phyloP scores from a whole-genome alignment of 2,113 vertebrate species.

The Aphyosemion australe region DNA sequence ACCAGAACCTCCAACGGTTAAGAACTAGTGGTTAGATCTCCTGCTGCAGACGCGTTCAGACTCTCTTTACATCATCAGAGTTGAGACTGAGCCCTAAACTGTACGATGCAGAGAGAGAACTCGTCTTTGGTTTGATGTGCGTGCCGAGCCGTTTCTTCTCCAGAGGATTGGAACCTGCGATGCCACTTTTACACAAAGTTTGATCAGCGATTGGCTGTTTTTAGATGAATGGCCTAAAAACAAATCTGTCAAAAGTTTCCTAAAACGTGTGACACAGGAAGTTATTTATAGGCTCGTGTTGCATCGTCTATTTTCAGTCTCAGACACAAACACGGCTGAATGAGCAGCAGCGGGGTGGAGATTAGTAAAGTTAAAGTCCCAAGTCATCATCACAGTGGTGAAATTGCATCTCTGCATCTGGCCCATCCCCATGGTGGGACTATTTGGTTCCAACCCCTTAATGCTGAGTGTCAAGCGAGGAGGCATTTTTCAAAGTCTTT shows the following conservation, averaged over 20 bases:
- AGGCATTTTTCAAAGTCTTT: too few relatives aligned
- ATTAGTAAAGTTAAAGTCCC: conserved; percentile 41
- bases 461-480: too few relatives aligned
- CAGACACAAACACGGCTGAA: conserved; percentile 37
- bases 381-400: too few relatives aligned
- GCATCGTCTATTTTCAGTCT: conserved; percentile 64
- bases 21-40: too few relatives aligned
- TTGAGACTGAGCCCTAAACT: too few relatives aligned
- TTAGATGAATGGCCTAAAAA: conserved; percentile 72
- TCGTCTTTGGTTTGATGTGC: conserved; percentile 24
- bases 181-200: conserved; percentile 35
- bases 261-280: conserved; percentile 49
- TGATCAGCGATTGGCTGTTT: conserved; percentile 70
- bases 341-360: conserved; percentile 32
- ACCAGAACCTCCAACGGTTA: too few relatives aligned
- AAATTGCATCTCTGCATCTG: too few relatives aligned
- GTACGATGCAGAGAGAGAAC: background rate
- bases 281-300: conserved; percentile 65
- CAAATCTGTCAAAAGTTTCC: conserved; percentile 60
- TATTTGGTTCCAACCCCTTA: too few relatives aligned
- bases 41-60: too few relatives aligned
- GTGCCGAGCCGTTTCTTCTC: conserved; percentile 35
- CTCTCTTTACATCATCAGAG: conserved; percentile 8
- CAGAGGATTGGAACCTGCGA: conserved; percentile 33
- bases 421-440: too few relatives aligned